A percentile compares a stretch with the other conserved stretches of the same genome.
phyloP scores from a whole-genome alignment of 2,888 invertebrate species.

The Limnephilus lunatus region DNA sequence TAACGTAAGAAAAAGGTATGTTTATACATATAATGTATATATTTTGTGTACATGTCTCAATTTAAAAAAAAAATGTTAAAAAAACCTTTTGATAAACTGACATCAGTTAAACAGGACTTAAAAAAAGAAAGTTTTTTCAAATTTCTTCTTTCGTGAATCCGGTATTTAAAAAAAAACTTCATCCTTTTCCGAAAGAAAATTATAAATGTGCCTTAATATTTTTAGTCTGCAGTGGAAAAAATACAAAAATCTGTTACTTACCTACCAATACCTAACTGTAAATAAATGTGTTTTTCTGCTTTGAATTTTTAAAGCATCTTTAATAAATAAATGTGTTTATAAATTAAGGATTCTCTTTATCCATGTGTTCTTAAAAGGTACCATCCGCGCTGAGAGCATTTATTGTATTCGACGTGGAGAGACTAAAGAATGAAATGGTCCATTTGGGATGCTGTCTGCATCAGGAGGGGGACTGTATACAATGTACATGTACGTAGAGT shows the following conservation, averaged over 20 bases:
- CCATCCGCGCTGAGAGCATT: neutral
- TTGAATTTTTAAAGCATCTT: neutral
- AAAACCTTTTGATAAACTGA: too few species aligned
- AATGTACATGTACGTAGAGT: neutral
- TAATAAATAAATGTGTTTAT: neutral
- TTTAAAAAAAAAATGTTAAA: too few species aligned
- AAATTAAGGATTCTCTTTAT: neutral
- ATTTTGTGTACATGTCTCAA: too few species aligned
- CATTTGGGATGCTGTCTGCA: neutral
- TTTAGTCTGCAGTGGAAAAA: neutral
- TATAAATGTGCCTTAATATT: neutral
- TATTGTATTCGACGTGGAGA: neutral
- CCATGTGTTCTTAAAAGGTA: neutral
- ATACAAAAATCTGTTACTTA: neutral
- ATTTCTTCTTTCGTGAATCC: too few species aligned
- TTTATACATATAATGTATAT: too few species aligned
- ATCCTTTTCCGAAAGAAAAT: neutral
- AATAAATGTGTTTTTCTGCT: neutral
- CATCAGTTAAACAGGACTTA: too few species aligned
- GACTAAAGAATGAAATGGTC: neutral
- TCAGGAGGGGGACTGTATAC: neutral
- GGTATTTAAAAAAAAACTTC: too few species aligned
- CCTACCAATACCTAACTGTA: neutral
- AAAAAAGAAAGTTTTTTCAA: too few species aligned
- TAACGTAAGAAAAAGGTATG: too few species aligned